A percentile compares a stretch with the other conserved stretches of the same genome.
These are phyloP conservation scores for Lytechinus pictus DNA, from an alignment of 35 echinoderm and acorn worm genomes.

Conservation along the genomic window DNA sequence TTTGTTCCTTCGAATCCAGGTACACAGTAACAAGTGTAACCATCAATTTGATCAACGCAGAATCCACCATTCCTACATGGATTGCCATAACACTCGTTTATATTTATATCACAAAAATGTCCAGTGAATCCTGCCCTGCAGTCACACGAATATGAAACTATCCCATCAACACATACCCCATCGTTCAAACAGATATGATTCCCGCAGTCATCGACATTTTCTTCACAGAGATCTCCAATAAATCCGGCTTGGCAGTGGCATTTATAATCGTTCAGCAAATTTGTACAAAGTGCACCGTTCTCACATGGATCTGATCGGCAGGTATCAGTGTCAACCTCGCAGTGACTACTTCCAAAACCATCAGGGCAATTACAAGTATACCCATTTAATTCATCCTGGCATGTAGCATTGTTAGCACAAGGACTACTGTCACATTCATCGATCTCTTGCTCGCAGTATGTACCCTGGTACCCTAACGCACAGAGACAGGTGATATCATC, in stretches of 20 bases:
- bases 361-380: constrained; percentile 46
- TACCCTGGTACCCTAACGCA: constrained; percentile 40
- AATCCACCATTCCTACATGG: constrained; percentile 84
- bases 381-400: constrained; percentile 46
- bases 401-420: constrained; percentile 57
- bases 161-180: constrained; percentile 6
- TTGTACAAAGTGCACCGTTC: constrained; percentile 4
- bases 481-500: constrained; percentile 2
- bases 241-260: constrained; percentile 61
- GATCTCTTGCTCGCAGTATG: constrained; percentile 46
- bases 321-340: constrained; percentile 40
- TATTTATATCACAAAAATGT: neutral
- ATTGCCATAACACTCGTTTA: constrained; percentile 76
- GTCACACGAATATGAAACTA: neutral
- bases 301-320: constrained; percentile 20
- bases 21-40: constrained; percentile 70
- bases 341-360: constrained; percentile 51
- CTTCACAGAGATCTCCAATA: constrained; percentile 54
- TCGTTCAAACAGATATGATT: constrained; percentile 23
- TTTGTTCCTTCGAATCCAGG: constrained; percentile 50
- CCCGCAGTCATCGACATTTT: constrained; percentile 36
- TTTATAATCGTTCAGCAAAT: constrained; percentile 2
- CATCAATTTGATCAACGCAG: constrained; percentile 58
- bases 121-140: neutral
- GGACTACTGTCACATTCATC: constrained; percentile 54